phyloP scores from a whole-genome alignment of 2,797 vertebrate species.

The Decapterus maruadsi region DNA sequence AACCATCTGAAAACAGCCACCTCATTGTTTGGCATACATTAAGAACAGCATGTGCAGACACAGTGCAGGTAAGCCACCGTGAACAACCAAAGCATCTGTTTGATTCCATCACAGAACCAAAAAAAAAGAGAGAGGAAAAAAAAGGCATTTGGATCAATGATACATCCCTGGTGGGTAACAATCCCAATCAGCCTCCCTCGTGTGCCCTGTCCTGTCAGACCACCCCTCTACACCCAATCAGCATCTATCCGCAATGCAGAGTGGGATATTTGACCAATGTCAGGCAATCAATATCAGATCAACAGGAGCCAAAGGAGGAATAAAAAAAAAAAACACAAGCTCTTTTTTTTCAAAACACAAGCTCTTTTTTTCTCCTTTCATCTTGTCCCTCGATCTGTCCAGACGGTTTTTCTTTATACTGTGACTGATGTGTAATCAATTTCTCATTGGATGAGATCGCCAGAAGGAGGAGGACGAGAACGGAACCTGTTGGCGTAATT shows the following conservation, averaged over 20 bases:
- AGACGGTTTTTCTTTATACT: slow-evolving; percentile 58
- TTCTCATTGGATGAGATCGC: slow-evolving; percentile 61
- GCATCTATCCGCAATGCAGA: slow-evolving; percentile 65
- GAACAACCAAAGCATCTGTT: slow-evolving; percentile 47
- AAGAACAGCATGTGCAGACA: slow-evolving; percentile 19
- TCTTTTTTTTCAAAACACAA: too few relatives aligned
- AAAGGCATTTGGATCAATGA: slow-evolving; percentile 61
- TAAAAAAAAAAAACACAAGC: slow-evolving; percentile 35
- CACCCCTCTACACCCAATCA: slow-evolving; percentile 31
- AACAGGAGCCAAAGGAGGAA: slow-evolving; percentile 62
- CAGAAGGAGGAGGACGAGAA: slow-evolving; percentile 35
- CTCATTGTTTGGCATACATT: slow-evolving; percentile 11
- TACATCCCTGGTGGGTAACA: slow-evolving; percentile 40
- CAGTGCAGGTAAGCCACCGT: not conserved
- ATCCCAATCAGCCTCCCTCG: slow-evolving; percentile 59
- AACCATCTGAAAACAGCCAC: slow-evolving; percentile 5
- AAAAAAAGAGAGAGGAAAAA: too few relatives aligned
- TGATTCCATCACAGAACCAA: slow-evolving; percentile 49
- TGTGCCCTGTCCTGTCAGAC: slow-evolving; percentile 48
- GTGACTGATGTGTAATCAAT: slow-evolving; percentile 82
- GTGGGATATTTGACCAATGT: slow-evolving; percentile 77
- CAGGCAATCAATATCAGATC: slow-evolving; percentile 77
- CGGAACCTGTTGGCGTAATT: slow-evolving; percentile 55
- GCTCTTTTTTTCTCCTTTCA: slow-evolving; percentile 15
- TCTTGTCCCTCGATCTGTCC: slow-evolving; percentile 35